Base-by-base conservation (phyloP, 2,113 vertebrate species). In the Hyla sarda region DNA sequence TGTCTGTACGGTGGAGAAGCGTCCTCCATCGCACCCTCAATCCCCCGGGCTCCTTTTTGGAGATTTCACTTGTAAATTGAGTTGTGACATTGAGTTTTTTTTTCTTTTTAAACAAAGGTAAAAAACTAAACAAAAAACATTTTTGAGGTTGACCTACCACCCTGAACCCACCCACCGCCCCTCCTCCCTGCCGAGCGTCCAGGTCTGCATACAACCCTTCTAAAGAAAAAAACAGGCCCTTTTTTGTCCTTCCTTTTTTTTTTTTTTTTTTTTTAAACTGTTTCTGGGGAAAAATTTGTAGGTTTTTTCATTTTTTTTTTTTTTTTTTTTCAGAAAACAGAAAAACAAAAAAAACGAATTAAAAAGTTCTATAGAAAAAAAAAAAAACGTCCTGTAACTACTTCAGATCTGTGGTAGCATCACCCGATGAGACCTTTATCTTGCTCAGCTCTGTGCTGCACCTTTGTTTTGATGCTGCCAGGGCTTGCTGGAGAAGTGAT, bases 231-330 rank as follows among this genome's bases (percentile, higher is more conserved):
- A 41, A 5, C 23, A 69, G 10, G 23, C 37, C 14, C n/a, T 37
- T 54, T 56, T 83, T 62, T 41, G 62, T 84, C 72, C 72, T 83
- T 28, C 32, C 34, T 28, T 7, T 47, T 17, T 41, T 25, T 67
- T 80, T 78, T 16, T 85, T 45, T 74, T 71, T 84, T 84, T 74
- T 79, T 67, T 72, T 85, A 88, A 88, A 76, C 80, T 77, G 79
- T 88, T 83, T 80, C 69, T 76, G 82, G 52, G 74, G 52, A 71
- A 85, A 76, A 19, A 85, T 82, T 81, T 88, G 83, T 85, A 85
- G 56, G 32, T 9, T 47, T 69, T 69, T 69, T 69, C 4, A 7
- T 79, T 79, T 67, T 71, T 12, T 48, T 48, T 48, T 48, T 48
- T 48, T 48, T 13, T 12, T 48, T 48, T 10, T 48, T 48, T 48